Evolutionary conservation across 64 coral and sea anemone species (phyloP), one percentile per base, ranked within the genome.

Genomic region (Porites lutea): DNA sequence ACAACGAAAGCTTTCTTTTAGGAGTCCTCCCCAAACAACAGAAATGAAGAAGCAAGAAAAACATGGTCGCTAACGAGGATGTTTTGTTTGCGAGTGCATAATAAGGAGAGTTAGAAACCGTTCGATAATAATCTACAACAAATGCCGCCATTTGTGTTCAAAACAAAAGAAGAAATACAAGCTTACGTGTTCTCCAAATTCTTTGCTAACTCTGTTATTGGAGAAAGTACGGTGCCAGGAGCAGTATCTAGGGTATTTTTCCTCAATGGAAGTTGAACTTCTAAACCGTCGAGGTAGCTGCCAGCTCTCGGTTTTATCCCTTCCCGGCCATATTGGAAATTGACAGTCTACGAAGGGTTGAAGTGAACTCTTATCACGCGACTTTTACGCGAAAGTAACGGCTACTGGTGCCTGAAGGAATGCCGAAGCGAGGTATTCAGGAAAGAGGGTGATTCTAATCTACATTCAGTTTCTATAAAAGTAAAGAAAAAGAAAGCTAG

Each of bases 1-100:
- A 97, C 74, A 97, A 23, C 2, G 95, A 97, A 27, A 97, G 88
- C 63, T 87, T 97, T 88, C 95, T 88, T 91, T 97, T 97, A 5
- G 95, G 95, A 82, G 95, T 97, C 48, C 88, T 87, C 7, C 95
- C 92, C 46, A 97, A 89, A 65, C 95, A 94, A 72, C 59, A 50
- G 51, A 82, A 91, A 61, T 11, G 86, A 70, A 91, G 65, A 65
- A 65, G 19, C 23, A 37, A 37, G n/a, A 3, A 16, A 74, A 45
- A 77, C 55, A 52, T 64, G 9, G 21, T 19, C 11, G 20, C 13
- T 2, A 59, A 10, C 54, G 11, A 23, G 5, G 43, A 13, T 54
- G 48, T 44, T 71, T n/a, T 47, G 51, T 79, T 20, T 16, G 2
- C 8, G 51, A 79, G 46, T 6, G 19, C 1, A 37, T 37, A 37